Evolutionary conservation across 2,797 vertebrate species (phyloP).

Genomic region (Halcyon badia): DNA sequence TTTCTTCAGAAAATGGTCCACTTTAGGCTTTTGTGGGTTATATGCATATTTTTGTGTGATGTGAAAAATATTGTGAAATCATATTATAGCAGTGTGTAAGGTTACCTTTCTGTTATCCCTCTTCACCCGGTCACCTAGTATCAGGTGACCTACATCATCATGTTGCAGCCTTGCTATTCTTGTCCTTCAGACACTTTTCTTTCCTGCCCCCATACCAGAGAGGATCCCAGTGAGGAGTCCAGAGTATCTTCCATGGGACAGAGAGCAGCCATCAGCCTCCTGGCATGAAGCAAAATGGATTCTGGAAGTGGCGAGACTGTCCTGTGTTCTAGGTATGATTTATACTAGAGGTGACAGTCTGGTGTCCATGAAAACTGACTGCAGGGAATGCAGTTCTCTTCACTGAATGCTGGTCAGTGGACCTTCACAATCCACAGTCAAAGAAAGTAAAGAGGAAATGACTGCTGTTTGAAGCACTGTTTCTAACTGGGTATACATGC

Average conservation of each 20-base stretch:
- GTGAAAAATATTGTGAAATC: background rate
- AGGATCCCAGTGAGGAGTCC: background rate
- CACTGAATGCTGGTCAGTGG: background rate
- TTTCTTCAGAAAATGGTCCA: background rate
- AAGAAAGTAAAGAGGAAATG: background rate
- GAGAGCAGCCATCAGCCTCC: background rate
- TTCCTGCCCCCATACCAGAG: background rate
- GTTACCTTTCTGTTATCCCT: background rate
- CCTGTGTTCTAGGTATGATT: background rate
- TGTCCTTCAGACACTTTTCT: background rate
- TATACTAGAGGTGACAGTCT: background rate
- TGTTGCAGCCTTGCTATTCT: background rate
- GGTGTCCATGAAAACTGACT: background rate
- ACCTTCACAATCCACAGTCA: background rate
- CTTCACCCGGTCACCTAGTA: background rate
- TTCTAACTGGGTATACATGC: background rate
- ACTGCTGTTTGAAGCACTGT: slow-evolving; percentile 6
- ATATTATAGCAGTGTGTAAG: background rate
- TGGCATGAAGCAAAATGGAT: background rate
- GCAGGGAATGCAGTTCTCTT: background rate
- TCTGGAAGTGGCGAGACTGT: background rate
- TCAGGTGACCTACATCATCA: background rate
- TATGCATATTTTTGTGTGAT: background rate
- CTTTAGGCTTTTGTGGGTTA: background rate
- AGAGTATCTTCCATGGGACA: background rate